These are phyloP conservation scores for Scolopax bukidnonensis DNA, from an alignment of 2,797 vertebrate genomes.

Conservation along the genomic window DNA sequence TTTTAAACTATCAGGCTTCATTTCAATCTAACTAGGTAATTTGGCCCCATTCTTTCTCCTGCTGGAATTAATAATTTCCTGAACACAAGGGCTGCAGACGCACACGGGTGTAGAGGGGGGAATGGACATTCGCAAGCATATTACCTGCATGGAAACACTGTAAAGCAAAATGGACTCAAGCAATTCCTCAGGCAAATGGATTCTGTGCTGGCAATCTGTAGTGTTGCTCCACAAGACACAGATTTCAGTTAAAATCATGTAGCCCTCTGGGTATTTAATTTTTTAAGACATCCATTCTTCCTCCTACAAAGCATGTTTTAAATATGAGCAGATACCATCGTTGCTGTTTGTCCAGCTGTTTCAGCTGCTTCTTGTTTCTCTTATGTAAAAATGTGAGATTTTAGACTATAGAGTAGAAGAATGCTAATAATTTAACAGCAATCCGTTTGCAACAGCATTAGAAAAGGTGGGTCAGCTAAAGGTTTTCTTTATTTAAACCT, in stretches of 20 bases:
- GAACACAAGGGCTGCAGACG: neutral
- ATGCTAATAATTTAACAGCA: neutral
- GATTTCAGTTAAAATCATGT: neutral
- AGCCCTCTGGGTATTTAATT: neutral
- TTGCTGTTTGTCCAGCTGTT: neutral
- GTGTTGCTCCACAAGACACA: neutral
- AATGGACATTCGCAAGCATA: neutral
- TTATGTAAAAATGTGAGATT: neutral
- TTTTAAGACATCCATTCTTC: neutral
- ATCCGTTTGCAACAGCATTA: neutral
- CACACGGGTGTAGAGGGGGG: neutral
- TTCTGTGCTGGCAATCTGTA: neutral
- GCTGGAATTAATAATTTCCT: neutral
- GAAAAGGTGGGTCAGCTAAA: neutral
- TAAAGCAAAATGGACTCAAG: neutral
- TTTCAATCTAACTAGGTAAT: conserved; percentile 7
- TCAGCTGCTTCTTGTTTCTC: neutral
- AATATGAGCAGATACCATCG: neutral
- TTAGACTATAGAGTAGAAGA: neutral
- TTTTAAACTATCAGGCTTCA: neutral
- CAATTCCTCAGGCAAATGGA: neutral
- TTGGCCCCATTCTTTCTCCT: neutral
- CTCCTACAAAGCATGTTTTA: neutral
- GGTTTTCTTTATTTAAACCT: neutral
- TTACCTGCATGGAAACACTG: neutral